Evolutionary conservation across 2,113 vertebrate species (phyloP), one percentile per base, ranked within the genome.

Genomic region (Oreochromis tanganicae): DNA sequence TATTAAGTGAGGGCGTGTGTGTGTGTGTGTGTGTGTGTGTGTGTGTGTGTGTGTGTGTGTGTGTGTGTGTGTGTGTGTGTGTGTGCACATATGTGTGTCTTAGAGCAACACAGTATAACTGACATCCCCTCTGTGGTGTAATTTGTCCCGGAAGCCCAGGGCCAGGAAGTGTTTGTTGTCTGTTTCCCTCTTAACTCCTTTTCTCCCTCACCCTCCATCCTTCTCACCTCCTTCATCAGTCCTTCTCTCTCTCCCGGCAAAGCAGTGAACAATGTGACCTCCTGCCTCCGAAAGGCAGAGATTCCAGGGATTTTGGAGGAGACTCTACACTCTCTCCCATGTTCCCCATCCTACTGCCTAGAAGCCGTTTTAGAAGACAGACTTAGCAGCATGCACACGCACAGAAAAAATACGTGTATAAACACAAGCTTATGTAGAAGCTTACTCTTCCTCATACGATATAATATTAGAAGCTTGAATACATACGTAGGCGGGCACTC

Each of bases 101-200:
- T 32, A 21, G 59, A 66, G 27, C 73, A 68, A 56, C 82, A 24
- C 82, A 41, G 50, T 83, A 48, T 81, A 68, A 87, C 85, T 91
- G 91, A 89, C 89, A 91, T 80, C 83, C 73, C 68, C 73, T 89
- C 91, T 85, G 54, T 88, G 85, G 85, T 79, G 83, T 90, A 86
- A 94, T 96, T 92, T 93, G 84, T 90, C 90, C 87, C 90, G 83
- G 81, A 87, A 68, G 88, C 92, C 90, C 50, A 36, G 88, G 78
- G 86, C 90, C 68, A 88, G 85, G 86, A 92, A 80, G 85, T 88
- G 50, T 85, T 84, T 88, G 75, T 63, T 85, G 66, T 54, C 61
- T 50, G 78, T 34, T 21, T 63, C 73, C 10, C n/a, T 78, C 80
- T 63, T 80, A 59, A 43, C 57, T 32, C 56, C 63, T 85, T 41